Evolutionary conservation across 2,113 vertebrate species (phyloP).

Genomic region (Acinonyx jubatus): DNA sequence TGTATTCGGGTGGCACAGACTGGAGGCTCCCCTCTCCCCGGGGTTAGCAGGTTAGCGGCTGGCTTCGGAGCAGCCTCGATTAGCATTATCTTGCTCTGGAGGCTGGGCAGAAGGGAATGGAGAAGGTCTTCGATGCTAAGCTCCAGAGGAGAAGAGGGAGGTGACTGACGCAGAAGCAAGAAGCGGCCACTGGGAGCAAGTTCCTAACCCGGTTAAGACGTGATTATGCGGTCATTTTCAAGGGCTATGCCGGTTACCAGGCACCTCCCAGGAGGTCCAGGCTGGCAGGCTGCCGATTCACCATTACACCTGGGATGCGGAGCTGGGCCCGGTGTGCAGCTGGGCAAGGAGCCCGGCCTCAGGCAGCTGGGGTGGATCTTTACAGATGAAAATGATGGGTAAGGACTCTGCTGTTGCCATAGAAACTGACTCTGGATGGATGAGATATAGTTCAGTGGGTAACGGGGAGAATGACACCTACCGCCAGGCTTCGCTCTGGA

Average conservation of each 20-base stretch:
- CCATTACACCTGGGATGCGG: constrained; percentile 13
- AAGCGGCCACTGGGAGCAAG: background rate
- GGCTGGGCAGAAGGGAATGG: background rate
- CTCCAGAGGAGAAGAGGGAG: background rate
- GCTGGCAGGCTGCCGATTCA: constrained; percentile 13
- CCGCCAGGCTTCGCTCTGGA: background rate
- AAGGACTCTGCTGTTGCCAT: constrained; percentile 63
- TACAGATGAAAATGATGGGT: constrained; percentile 54
- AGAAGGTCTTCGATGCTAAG: background rate
- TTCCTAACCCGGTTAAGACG: constrained; percentile 34
- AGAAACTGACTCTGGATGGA: constrained; percentile 48
- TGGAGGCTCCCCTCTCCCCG: background rate
- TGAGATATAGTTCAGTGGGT: constrained; percentile 17
- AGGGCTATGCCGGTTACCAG: background rate
- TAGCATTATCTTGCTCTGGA: background rate
- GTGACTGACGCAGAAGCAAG: background rate
- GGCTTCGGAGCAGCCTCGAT: background rate
- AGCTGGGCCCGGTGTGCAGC: background rate
- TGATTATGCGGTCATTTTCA: background rate
- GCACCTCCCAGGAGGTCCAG: constrained; percentile 11
- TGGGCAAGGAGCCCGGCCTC: constrained; percentile 24
- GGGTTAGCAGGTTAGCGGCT: background rate
- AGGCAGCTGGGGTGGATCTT: constrained; percentile 44
- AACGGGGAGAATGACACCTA: constrained; percentile 39
- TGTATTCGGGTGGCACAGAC: background rate